Percentiles rank a stretch among this genome's conserved stretches.
phyloP scores from a whole-genome alignment of 2,888 invertebrate species.

The Lochmaea crataegi region DNA sequence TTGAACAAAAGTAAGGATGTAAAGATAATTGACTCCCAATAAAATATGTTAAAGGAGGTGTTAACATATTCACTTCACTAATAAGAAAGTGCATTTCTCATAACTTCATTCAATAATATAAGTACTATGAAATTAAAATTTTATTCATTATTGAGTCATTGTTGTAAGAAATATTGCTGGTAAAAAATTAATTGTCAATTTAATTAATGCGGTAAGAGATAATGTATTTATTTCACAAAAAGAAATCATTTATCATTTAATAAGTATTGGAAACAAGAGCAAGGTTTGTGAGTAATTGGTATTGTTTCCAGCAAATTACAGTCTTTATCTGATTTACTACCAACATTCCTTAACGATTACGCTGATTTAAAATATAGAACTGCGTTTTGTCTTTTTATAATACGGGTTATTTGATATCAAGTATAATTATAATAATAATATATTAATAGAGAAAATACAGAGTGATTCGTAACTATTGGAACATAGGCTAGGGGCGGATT shows the following conservation, averaged over 20 bases:
- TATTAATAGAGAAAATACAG: too few relatives aligned
- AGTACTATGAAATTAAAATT: not conserved
- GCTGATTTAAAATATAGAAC: not conserved
- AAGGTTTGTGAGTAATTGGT: slow-evolving; percentile 15
- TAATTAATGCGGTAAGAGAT: not conserved
- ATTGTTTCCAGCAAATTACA: slow-evolving; percentile 11
- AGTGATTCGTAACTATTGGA: too few relatives aligned
- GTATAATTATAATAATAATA: not conserved
- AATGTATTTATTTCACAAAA: not conserved
- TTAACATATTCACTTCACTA: too few relatives aligned
- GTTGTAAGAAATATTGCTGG: not conserved
- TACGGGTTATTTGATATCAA: not conserved
- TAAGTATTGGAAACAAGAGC: slow-evolving; percentile 13
- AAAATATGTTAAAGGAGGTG: too few relatives aligned
- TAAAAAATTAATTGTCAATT: not conserved
- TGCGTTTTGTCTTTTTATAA: not conserved
- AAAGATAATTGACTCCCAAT: too few relatives aligned
- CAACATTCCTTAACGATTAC: slow-evolving; percentile 2
- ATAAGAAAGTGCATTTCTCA: too few relatives aligned
- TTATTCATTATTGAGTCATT: not conserved
- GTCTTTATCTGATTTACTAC: slow-evolving; percentile 17
- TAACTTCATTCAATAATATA: too few relatives aligned
- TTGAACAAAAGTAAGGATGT: too few relatives aligned
- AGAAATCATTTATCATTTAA: slow-evolving; percentile 12
- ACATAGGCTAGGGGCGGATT: too few relatives aligned